phyloP scores from a whole-genome alignment of 1,140 invertebrate genomes.

The Drosophila pseudoananassae region DNA sequence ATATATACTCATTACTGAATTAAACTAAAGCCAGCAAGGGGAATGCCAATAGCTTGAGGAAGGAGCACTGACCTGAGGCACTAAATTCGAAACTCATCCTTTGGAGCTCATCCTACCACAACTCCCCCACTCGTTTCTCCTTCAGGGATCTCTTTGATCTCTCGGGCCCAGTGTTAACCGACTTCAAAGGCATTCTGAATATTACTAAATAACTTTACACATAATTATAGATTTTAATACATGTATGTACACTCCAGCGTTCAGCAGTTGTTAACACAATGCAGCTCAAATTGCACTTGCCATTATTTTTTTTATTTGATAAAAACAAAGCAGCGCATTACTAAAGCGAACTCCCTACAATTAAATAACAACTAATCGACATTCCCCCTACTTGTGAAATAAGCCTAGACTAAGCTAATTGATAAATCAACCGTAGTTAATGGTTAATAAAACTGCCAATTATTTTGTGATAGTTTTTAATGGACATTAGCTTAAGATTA shows the following conservation, averaged over 20 bases:
- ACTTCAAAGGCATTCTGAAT: constrained; percentile 36
- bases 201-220: neutral
- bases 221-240: neutral
- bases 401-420: constrained; percentile 26
- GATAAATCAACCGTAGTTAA: constrained; percentile 47
- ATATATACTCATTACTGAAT: constrained; percentile 19
- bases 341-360: constrained; percentile 44
- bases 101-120: constrained; percentile 36
- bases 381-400: constrained; percentile 40
- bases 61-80: constrained; percentile 41
- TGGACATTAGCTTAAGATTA: constrained; percentile 54
- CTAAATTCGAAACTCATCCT: constrained; percentile 13
- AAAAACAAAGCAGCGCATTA: constrained; percentile 30
- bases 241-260: constrained; percentile 22
- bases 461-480: constrained; percentile 81
- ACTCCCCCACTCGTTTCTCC: constrained; percentile 41
- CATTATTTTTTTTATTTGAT: constrained; percentile 71
- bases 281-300: constrained; percentile 69
- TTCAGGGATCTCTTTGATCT: constrained; percentile 53
- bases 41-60: constrained; percentile 41
- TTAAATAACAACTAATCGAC: constrained; percentile 30
- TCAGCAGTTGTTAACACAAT: constrained; percentile 23
- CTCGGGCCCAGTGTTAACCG: constrained; percentile 42
- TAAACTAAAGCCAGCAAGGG: constrained; percentile 31
- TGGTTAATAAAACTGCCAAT: constrained; percentile 78